A percentile compares a stretch with the other conserved stretches of the same genome.
Evolutionary conservation across 2,888 invertebrate species (phyloP).

Genomic region (Panopea generosa): DNA sequence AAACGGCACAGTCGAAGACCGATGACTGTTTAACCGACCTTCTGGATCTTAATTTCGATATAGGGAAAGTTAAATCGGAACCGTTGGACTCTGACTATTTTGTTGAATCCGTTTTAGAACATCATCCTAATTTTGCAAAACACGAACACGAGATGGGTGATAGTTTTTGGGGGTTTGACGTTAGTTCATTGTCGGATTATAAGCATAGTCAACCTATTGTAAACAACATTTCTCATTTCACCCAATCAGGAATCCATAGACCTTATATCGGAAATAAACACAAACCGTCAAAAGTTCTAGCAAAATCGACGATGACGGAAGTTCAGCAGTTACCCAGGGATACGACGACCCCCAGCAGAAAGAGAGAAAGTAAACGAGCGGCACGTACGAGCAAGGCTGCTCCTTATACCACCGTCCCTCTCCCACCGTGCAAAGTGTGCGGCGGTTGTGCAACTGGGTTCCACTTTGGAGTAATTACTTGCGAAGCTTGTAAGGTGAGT

Average conservation of each 20-base stretch:
- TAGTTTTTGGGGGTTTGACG: no score
- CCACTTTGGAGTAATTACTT: constrained; percentile 75
- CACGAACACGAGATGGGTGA: neutral
- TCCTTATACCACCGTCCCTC: constrained; percentile 61
- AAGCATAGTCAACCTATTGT: no score
- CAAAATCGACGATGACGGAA: constrained; percentile 30
- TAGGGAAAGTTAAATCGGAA: neutral
- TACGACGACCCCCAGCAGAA: constrained; percentile 17
- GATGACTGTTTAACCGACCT: neutral
- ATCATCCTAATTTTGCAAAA: neutral
- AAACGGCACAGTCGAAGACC: no score
- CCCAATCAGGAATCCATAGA: neutral
- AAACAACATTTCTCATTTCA: neutral
- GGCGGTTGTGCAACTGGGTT: constrained; percentile 70
- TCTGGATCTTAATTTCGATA: neutral
- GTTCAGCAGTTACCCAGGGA: neutral
- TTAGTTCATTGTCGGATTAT: no score
- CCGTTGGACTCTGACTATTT: neutral
- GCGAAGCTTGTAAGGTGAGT: constrained; percentile 75
- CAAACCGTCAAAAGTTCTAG: neutral
- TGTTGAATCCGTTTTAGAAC: neutral
- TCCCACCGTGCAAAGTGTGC: constrained; percentile 76
- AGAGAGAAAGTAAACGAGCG: constrained; percentile 28
- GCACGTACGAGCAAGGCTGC: constrained; percentile 1
- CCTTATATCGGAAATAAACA: neutral